Evolutionary conservation across 1,140 invertebrate genomes (phyloP).

Genomic region (Neodiprion lecontei): DNA sequence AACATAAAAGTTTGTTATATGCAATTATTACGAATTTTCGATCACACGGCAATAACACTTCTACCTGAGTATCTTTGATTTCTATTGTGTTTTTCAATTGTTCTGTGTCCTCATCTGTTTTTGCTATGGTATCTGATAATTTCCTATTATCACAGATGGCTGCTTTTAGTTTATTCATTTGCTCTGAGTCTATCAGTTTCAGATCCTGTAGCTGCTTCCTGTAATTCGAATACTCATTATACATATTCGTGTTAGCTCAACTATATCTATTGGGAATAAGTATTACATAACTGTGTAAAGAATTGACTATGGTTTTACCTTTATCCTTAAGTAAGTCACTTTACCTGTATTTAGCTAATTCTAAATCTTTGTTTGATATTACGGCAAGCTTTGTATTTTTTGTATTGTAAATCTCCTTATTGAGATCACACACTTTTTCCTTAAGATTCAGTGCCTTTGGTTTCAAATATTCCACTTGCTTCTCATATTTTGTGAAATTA

Average conservation of each 20-base stretch:
- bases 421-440: background rate
- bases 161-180: background rate
- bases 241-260: background rate
- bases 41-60: background rate
- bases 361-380: background rate
- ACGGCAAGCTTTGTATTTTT: background rate
- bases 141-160: background rate
- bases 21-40: background rate
- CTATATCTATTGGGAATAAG: too few species aligned
- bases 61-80: background rate
- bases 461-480: background rate
- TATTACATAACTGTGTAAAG: too few species aligned
- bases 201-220: slow-evolving; percentile 3
- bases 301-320: too few species aligned
- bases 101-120: background rate
- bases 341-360: background rate
- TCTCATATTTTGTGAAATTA: background rate
- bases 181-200: background rate
- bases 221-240: background rate
- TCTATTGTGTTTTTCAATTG: background rate
- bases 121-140: background rate
- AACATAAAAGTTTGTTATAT: background rate
- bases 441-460: background rate
- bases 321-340: background rate
- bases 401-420: background rate